Conservation (phyloP, 2,888 invertebrate genomes). For the Rhagium mordax region DNA sequence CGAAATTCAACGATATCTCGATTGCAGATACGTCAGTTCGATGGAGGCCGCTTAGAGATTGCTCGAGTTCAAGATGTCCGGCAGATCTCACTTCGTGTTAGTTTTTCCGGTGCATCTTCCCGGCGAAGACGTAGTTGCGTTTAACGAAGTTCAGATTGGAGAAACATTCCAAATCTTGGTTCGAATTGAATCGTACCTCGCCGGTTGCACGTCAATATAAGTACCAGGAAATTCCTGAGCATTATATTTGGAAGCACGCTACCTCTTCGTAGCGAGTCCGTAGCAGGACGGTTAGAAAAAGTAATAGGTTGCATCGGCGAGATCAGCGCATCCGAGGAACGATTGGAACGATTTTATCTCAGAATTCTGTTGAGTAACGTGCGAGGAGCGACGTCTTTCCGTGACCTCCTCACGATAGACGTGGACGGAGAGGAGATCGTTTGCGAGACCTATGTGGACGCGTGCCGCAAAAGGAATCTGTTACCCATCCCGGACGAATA, state of each 20-base stretch:
- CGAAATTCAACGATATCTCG: slow-evolving; percentile 59
- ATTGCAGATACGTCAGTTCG: slow-evolving; percentile 62
- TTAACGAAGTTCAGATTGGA: slow-evolving; percentile 27
- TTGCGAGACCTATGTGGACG: too few relatives aligned
- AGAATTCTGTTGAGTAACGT: slow-evolving; percentile 51
- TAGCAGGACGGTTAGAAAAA: slow-evolving; percentile 6
- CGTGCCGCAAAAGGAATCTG: neutral
- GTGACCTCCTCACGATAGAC: slow-evolving; percentile 56
- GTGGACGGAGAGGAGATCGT: too few relatives aligned
- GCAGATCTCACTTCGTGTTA: slow-evolving; percentile 58
- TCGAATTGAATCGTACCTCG: too few relatives aligned
- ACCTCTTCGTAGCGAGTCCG: slow-evolving; percentile 5
- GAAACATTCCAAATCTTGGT: too few relatives aligned
- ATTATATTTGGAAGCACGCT: slow-evolving; percentile 29
- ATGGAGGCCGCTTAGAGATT: slow-evolving; percentile 64
- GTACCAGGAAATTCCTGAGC: slow-evolving; percentile 14
- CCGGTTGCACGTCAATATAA: too few relatives aligned
- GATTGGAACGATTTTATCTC: slow-evolving; percentile 49
- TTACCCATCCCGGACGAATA: too few relatives aligned
- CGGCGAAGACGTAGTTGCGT: too few relatives aligned
- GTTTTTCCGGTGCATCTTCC: too few relatives aligned
- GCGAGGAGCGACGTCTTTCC: slow-evolving; percentile 53
- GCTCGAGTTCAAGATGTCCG: slow-evolving; percentile 53
- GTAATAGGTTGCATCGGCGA: slow-evolving; percentile 32
- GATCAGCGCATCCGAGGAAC: too few relatives aligned